These are phyloP conservation scores for Ornithoptera priamus DNA, from an alignment of 2,888 invertebrate species.

Conservation along the genomic window DNA sequence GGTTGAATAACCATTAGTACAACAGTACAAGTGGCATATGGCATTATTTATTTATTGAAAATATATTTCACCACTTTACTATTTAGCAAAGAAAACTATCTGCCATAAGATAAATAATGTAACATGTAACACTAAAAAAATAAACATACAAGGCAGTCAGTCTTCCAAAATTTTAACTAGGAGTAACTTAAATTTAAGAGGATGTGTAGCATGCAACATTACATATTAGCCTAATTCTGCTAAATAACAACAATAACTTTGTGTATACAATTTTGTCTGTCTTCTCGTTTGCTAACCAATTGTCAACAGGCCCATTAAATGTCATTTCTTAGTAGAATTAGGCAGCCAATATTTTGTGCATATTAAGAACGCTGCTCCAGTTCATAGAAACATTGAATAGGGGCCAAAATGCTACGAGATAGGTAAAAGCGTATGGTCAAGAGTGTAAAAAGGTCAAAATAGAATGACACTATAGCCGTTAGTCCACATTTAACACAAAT, in stretches of 20 bases:
- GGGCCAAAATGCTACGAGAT: slow-evolving; percentile 70
- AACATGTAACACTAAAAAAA: slow-evolving; percentile 8
- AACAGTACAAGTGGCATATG: slow-evolving; percentile 57
- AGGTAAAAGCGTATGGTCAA: slow-evolving; percentile 69
- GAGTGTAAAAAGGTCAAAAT: slow-evolving; percentile 57
- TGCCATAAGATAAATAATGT: slow-evolving; percentile 18
- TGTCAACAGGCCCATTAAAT: slow-evolving; percentile 5
- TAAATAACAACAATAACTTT: slow-evolving; percentile 32
- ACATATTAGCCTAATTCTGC: slow-evolving; percentile 36
- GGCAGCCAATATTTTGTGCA: slow-evolving; percentile 54
- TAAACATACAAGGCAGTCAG: slow-evolving; percentile 30
- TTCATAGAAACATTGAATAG: slow-evolving; percentile 64
- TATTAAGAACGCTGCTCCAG: slow-evolving; percentile 65
- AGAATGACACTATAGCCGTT: slow-evolving; percentile 60
- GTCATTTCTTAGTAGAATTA: slow-evolving; percentile 41
- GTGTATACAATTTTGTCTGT: slow-evolving; percentile 9
- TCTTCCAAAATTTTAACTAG: slow-evolving; percentile 38
- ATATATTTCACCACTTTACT: slow-evolving; percentile 35
- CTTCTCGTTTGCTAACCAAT: slow-evolving; percentile 2
- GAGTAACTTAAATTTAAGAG: slow-evolving; percentile 53
- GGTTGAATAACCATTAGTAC: slow-evolving; percentile 42
- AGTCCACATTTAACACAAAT: slow-evolving; percentile 70
- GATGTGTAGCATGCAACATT: slow-evolving; percentile 70
- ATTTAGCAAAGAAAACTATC: slow-evolving; percentile 34
- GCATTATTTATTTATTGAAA: slow-evolving; percentile 23